Evolutionary conservation across 2,113 vertebrate genomes (phyloP).

Genomic region (Petrocephalus zakoni): DNA sequence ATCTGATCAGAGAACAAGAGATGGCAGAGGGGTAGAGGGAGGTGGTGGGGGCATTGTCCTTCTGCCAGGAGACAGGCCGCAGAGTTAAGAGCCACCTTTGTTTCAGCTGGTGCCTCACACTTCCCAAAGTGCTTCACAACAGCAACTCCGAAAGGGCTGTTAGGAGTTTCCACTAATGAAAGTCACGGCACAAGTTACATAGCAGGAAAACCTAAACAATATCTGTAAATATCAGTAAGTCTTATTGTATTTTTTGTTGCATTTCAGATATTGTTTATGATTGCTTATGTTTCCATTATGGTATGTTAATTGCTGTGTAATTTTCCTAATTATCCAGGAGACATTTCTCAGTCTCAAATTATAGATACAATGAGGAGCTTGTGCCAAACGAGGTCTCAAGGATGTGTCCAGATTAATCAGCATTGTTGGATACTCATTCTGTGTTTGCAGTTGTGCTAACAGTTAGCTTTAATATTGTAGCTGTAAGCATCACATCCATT

Average conservation of each 20-base stretch:
- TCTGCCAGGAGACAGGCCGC: neutral
- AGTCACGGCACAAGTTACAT: neutral
- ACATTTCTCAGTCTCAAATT: neutral
- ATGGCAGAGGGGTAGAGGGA: neutral
- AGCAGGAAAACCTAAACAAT: neutral
- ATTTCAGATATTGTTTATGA: neutral
- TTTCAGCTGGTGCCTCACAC: neutral
- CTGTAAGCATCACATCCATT: neutral
- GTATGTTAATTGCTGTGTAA: neutral
- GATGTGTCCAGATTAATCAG: neutral
- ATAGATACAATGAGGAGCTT: neutral
- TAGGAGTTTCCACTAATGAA: neutral
- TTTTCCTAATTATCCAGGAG: neutral
- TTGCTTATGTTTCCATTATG: neutral
- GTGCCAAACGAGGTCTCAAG: neutral
- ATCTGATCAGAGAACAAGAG: conserved; percentile 9
- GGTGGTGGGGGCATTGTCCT: neutral
- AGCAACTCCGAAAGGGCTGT: neutral
- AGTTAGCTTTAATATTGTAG: neutral
- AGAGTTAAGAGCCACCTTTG: conserved; percentile 10
- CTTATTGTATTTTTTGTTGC: neutral
- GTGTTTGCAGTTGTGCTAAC: neutral
- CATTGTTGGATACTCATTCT: neutral
- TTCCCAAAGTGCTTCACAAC: neutral
- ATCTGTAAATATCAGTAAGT: neutral